These are phyloP conservation scores for Salmo trutta DNA, from an alignment of 2,797 vertebrate species.

Conservation along the genomic window DNA sequence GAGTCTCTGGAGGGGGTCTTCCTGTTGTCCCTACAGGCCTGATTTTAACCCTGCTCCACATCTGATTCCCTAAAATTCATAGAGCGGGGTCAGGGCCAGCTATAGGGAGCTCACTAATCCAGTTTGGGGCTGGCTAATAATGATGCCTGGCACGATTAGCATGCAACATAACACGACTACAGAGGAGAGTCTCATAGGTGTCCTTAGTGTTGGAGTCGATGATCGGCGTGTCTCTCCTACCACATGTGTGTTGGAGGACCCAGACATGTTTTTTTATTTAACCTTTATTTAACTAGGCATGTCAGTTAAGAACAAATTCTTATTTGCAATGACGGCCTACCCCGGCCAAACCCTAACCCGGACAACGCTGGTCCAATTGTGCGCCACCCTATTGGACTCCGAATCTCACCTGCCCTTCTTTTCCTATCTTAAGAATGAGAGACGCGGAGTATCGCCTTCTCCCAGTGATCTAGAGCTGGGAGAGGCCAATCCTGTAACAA, in stretches of 20 bases:
- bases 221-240: not conserved
- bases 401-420: not conserved
- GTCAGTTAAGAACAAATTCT: too few species aligned
- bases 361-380: too few species aligned
- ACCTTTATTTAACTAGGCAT: too few species aligned
- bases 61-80: not conserved
- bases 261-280: too few species aligned
- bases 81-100: not conserved
- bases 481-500: not conserved
- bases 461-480: not conserved
- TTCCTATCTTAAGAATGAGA: not conserved
- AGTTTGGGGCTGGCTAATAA: not conserved
- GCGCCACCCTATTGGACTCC: too few species aligned
- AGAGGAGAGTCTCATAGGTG: not conserved
- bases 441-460: not conserved
- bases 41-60: not conserved
- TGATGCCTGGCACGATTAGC: not conserved
- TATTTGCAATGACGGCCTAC: too few species aligned
- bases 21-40: not conserved
- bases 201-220: not conserved
- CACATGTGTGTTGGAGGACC: not conserved
- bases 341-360: too few species aligned
- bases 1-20: too few species aligned
- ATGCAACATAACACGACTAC: not conserved
- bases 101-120: not conserved